Evolutionary conservation across 1,140 invertebrate species (phyloP).

Genomic region (Drosophila tropicalis): DNA sequence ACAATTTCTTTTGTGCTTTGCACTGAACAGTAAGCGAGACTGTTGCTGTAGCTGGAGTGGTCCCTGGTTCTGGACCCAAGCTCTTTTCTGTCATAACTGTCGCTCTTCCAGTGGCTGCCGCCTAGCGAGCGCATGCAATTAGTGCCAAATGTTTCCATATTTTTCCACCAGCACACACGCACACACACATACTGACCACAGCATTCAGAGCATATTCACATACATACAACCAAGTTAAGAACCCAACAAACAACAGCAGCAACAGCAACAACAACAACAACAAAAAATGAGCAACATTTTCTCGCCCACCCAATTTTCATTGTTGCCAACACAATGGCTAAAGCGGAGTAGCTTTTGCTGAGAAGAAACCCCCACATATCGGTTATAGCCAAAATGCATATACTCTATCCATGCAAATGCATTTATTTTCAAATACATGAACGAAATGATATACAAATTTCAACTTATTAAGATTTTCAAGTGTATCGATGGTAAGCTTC

Average conservation of each 20-base stretch:
- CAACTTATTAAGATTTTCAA: too few relatives aligned
- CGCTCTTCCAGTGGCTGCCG: constrained; percentile 59
- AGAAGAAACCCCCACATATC: not conserved
- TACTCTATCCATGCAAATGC: not conserved
- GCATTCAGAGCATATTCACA: constrained; percentile 40
- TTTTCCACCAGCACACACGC: constrained; percentile 55
- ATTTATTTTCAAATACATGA: not conserved
- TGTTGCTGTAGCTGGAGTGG: constrained; percentile 20
- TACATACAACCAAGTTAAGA: constrained; percentile 11
- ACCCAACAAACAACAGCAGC: constrained; percentile 21
- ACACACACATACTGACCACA: constrained; percentile 45
- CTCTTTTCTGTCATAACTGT: constrained; percentile 72
- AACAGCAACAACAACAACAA: constrained; percentile 20
- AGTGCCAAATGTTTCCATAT: constrained; percentile 80
- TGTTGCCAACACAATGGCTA: constrained; percentile 55
- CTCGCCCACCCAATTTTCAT: constrained; percentile 58
- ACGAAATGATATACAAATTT: too few relatives aligned
- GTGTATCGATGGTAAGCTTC: too few relatives aligned
- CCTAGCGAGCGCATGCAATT: constrained; percentile 77
- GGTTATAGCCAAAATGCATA: not conserved
- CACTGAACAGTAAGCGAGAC: constrained; percentile 7
- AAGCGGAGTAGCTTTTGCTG: constrained; percentile 12
- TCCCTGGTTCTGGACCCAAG: constrained; percentile 9
- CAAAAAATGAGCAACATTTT: constrained; percentile 77
- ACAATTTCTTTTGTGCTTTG: constrained; percentile 79